Conservation (phyloP, 2,113 vertebrate genomes). For the Sterna hirundo region DNA sequence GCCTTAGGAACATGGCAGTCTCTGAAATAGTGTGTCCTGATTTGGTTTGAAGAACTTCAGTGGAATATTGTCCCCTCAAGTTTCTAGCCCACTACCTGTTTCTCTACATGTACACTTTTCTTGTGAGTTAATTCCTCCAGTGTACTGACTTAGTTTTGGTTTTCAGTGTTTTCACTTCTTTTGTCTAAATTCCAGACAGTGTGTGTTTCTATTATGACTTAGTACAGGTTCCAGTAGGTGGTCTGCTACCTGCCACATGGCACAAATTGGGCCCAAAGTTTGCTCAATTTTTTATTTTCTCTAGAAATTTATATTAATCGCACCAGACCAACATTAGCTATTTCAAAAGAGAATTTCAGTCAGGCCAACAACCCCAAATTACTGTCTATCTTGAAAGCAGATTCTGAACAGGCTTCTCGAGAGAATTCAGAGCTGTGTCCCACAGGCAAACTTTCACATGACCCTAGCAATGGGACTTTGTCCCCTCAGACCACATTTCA, state of each 20-base stretch:
- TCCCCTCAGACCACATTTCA: background rate
- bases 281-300: background rate
- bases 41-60: background rate
- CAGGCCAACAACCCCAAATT: background rate
- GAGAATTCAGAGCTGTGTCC: background rate
- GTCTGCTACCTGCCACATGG: background rate
- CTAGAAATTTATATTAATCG: background rate
- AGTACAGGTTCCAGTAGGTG: background rate
- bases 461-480: background rate
- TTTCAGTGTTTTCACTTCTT: background rate
- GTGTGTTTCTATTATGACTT: background rate
- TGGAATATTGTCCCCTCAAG: background rate
- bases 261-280: background rate
- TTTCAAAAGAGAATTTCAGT: background rate
- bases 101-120: background rate
- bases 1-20: background rate
- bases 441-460: background rate
- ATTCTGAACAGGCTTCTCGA: background rate
- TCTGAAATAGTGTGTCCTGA: background rate
- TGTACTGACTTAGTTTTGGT: background rate
- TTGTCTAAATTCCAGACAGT: background rate
- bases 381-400: background rate
- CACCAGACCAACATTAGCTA: background rate
- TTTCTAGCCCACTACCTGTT: background rate
- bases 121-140: background rate